phyloP scores from a whole-genome alignment of 2,113 vertebrate genomes.

The Illadopsis cleaveri region DNA sequence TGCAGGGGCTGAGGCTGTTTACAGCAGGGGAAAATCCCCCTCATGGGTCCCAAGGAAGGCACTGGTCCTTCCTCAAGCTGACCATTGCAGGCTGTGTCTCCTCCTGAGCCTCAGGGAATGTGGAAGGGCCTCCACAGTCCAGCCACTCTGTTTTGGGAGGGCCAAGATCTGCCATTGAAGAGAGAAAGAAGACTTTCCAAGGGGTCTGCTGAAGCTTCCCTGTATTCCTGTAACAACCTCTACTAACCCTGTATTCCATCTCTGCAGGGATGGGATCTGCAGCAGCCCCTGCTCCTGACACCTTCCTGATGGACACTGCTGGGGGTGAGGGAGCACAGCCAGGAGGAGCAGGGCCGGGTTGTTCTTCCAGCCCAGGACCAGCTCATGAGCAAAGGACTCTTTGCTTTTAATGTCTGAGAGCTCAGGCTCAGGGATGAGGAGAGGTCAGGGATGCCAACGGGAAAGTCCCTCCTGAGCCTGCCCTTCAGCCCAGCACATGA shows the following conservation, averaged over 20 bases:
- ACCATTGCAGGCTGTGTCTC: background rate
- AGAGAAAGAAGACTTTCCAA: background rate
- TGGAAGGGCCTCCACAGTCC: background rate
- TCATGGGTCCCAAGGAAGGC: background rate
- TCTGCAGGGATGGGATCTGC: background rate
- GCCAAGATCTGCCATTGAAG: background rate
- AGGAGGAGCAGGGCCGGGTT: background rate
- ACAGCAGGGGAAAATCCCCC: background rate
- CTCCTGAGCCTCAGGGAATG: background rate
- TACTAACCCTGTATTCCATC: background rate
- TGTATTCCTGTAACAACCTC: no score
- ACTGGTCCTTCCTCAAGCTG: background rate
- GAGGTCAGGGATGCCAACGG: background rate
- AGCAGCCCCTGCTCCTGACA: background rate
- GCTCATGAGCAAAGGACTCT: background rate
- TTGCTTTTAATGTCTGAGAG: background rate
- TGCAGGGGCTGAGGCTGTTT: background rate
- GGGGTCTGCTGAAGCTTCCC: background rate
- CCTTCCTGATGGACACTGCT: fast-evolving
- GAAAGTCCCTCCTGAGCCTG: background rate
- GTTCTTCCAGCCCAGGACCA: background rate
- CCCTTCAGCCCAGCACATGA: background rate
- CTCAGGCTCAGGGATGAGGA: background rate
- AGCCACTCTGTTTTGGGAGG: background rate
- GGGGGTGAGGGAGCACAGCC: background rate